Conservation (phyloP, 37 sponge, comb jelly and placozoan species). For the Halisarca cf. caerulea region DNA sequence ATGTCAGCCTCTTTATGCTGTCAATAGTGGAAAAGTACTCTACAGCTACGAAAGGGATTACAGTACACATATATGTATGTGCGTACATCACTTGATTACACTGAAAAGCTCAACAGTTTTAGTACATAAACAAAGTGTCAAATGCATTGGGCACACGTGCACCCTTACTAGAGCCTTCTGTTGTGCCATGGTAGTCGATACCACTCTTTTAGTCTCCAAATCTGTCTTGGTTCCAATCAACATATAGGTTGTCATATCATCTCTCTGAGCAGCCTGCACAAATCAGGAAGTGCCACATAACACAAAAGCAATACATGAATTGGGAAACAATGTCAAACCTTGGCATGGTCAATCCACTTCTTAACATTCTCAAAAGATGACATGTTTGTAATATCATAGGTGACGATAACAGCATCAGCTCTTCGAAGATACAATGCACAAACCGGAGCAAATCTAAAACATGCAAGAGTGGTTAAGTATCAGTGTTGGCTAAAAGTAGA, state of each 20-base stretch:
- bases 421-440: background rate
- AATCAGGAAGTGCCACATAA: background rate
- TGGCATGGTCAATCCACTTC: conserved; percentile 6
- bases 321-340: background rate
- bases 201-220: background rate
- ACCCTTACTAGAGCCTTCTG: background rate
- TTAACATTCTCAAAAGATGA: background rate
- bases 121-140: too few species aligned
- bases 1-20: too few species aligned
- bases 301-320: background rate
- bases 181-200: background rate
- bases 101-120: too few species aligned
- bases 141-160: too few species aligned
- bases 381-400: conserved; percentile 4
- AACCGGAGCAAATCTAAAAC: conserved; percentile 21
- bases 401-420: conserved; percentile 12
- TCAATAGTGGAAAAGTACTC: too few species aligned
- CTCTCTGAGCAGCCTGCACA: background rate
- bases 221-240: background rate
- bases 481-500: too few species aligned
- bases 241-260: background rate
- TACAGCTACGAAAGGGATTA: too few species aligned
- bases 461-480: too few species aligned
- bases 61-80: too few species aligned
- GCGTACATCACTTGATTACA: too few species aligned